Percentiles rank a stretch among this genome's conserved stretches.
These are phyloP conservation scores for Hapalemur alaotrensis DNA, from an alignment of 2,797 vertebrate genomes.

Conservation along the genomic window DNA sequence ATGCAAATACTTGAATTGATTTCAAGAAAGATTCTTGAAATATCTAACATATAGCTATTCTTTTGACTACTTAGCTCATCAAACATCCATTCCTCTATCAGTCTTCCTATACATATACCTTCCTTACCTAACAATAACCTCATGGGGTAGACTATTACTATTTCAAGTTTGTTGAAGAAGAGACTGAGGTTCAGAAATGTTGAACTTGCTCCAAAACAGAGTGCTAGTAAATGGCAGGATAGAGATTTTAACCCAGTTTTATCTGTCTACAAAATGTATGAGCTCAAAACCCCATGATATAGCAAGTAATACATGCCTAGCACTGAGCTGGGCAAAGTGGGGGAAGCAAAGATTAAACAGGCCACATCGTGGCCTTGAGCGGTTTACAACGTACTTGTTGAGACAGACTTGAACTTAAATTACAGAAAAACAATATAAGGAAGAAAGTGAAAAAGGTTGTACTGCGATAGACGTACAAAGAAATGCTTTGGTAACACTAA, in stretches of 20 bases:
- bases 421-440: background rate
- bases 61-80: background rate
- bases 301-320: background rate
- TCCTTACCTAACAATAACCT: background rate
- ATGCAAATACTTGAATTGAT: slow-evolving; percentile 32
- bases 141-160: background rate
- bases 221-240: background rate
- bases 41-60: background rate
- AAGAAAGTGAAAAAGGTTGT: background rate
- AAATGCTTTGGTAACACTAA: background rate
- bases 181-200: slow-evolving; percentile 25
- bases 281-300: background rate
- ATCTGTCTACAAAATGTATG: background rate
- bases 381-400: background rate
- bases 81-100: background rate
- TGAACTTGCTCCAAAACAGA: background rate
- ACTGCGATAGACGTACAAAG: background rate
- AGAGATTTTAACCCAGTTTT: background rate
- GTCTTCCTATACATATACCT: background rate
- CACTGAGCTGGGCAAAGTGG: background rate
- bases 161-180: background rate
- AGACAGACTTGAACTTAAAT: background rate
- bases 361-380: background rate
- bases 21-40: background rate
- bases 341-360: background rate